phyloP scores from a whole-genome alignment of 2,888 invertebrate species.

The Willowsia nigromaculata region DNA sequence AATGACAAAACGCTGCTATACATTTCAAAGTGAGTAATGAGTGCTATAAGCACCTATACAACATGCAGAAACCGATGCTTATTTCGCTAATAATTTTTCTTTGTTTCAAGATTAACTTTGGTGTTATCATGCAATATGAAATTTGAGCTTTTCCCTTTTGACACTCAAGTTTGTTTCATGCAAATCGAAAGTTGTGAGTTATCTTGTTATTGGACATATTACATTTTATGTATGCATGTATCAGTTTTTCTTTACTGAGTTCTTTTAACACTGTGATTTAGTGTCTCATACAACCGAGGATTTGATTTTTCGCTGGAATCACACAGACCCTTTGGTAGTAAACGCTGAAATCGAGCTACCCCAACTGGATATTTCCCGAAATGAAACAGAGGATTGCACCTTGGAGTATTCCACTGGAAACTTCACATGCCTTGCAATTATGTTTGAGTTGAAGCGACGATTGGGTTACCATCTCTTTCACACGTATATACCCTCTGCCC shows the following conservation, averaged over 20 bases:
- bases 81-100: not conserved
- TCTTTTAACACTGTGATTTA: conserved; percentile 80
- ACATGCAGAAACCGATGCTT: no score
- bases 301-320: conserved; percentile 93
- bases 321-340: conserved; percentile 91
- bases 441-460: conserved; percentile 90
- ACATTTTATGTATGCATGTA: no score
- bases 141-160: conserved; percentile 95
- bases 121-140: conserved; percentile 97
- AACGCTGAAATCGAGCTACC: conserved; percentile 93
- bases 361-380: conserved; percentile 91
- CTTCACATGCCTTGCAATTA: conserved; percentile 94
- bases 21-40: conserved; percentile 90
- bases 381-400: conserved; percentile 93
- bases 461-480: conserved; percentile 94
- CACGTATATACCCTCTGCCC: conserved; percentile 93
- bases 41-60: no score
- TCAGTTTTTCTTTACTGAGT: no score
- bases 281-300: conserved; percentile 95
- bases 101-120: conserved; percentile 89
- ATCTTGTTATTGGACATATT: no score
- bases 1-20: conserved; percentile 94
- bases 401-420: conserved; percentile 93
- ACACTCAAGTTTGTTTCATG: conserved; percentile 95
- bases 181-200: conserved; percentile 96